These are phyloP conservation scores for Margaritifera margaritifera DNA, from an alignment of 2,888 invertebrate genomes.

Conservation along the genomic window DNA sequence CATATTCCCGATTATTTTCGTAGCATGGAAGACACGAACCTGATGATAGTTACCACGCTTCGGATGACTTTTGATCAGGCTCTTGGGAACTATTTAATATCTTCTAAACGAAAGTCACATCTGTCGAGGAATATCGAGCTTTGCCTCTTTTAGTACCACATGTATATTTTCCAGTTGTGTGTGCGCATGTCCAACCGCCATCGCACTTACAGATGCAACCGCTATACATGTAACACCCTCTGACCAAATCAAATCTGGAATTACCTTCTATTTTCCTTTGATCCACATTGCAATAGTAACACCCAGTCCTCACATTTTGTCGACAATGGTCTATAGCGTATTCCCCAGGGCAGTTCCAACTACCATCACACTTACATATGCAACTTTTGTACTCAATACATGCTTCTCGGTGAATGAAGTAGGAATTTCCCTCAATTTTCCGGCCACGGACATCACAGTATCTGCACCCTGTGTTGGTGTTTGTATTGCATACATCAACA, in stretches of 20 bases:
- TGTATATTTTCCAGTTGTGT: slow-evolving; percentile 8
- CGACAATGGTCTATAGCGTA: slow-evolving; percentile 36
- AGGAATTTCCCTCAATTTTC: slow-evolving; percentile 42
- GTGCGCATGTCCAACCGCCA: slow-evolving; percentile 21
- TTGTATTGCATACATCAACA: slow-evolving; percentile 42
- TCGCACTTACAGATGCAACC: slow-evolving; percentile 48
- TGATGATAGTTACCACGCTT: neutral
- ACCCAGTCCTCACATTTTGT: slow-evolving; percentile 21
- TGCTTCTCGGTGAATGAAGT: slow-evolving; percentile 49
- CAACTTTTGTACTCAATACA: slow-evolving; percentile 55
- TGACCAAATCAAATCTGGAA: slow-evolving; percentile 34
- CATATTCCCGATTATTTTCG: slow-evolving; percentile 1
- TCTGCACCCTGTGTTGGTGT: slow-evolving; percentile 38
- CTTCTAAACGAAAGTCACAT: no score
- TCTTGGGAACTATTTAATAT: no score
- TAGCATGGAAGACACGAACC: neutral
- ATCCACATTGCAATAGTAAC: slow-evolving; percentile 19
- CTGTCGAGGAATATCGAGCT: no score
- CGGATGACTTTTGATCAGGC: no score
- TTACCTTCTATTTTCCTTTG: slow-evolving; percentile 27
- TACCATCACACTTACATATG: slow-evolving; percentile 60
- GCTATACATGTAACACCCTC: slow-evolving; percentile 38
- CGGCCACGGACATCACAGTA: slow-evolving; percentile 46
- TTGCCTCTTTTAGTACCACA: slow-evolving; percentile 7
- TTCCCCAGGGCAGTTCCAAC: slow-evolving; percentile 58